A percentile compares a stretch with the other conserved stretches of the same genome.
These are phyloP conservation scores for Folsomia manolachei DNA, from an alignment of 2,888 invertebrate species.

Conservation along the genomic window DNA sequence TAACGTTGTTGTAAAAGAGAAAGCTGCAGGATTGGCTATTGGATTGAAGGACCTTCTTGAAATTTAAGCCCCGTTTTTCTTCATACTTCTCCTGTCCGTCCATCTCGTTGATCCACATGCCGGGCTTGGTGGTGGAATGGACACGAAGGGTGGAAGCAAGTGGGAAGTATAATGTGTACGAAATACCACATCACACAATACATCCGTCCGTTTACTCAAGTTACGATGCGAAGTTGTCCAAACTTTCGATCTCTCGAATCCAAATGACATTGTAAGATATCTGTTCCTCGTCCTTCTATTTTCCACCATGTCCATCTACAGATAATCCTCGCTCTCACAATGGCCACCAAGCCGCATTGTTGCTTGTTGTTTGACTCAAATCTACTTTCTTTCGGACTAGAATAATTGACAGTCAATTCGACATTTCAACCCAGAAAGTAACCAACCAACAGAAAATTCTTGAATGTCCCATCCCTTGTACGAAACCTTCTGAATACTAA, in stretches of 20 bases:
- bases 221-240: background rate
- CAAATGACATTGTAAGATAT: constrained; percentile 9
- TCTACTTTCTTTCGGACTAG: background rate
- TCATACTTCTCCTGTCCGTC: background rate
- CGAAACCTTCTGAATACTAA: background rate
- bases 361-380: no score
- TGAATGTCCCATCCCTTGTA: background rate
- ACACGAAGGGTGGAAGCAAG: background rate
- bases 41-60: background rate
- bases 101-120: background rate
- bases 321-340: constrained; percentile 15
- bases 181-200: constrained; percentile 8
- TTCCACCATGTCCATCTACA: constrained; percentile 19
- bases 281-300: constrained; percentile 10
- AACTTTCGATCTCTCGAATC: background rate
- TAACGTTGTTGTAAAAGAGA: no score
- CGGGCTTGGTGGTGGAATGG: background rate
- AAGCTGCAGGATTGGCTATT: background rate
- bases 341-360: background rate
- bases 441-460: background rate
- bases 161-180: background rate
- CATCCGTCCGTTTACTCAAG: background rate
- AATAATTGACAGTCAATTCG: background rate
- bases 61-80: background rate
- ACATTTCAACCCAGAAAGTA: background rate